These are phyloP conservation scores for Periophthalmodon schlosseri DNA, from an alignment of 2,113 vertebrate genomes.

Conservation along the genomic window DNA sequence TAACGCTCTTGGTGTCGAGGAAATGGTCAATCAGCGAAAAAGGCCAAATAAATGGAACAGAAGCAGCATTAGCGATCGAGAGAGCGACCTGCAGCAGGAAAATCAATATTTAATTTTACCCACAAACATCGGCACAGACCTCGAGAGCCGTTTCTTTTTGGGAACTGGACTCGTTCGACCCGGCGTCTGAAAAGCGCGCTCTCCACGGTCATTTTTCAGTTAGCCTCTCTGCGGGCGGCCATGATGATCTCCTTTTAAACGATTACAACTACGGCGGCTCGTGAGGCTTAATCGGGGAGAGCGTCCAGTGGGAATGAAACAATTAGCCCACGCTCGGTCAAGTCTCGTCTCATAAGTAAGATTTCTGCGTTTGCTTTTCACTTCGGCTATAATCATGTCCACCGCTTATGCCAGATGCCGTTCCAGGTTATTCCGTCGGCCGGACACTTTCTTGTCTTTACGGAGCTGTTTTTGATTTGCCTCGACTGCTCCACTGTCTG, in stretches of 20 bases:
- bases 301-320: constrained; percentile 4
- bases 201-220: constrained; percentile 7
- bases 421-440: too few species aligned
- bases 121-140: constrained; percentile 42
- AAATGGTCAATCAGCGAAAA: background rate
- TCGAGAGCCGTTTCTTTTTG: constrained; percentile 1
- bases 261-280: constrained; percentile 32
- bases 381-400: too few species aligned
- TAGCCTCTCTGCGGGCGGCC: background rate
- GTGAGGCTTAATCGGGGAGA: constrained; percentile 30
- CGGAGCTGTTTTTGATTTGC: too few species aligned
- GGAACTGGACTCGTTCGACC: background rate
- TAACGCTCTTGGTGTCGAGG: background rate
- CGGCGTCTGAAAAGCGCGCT: constrained; percentile 1
- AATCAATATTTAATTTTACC: constrained; percentile 65
- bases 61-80: constrained; percentile 18
- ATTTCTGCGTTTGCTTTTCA: background rate
- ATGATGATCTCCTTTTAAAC: background rate
- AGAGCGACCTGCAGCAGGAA: constrained; percentile 27
- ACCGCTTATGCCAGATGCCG: too few species aligned
- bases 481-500: too few species aligned
- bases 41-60: constrained; percentile 16
- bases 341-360: background rate
- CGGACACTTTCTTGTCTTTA: too few species aligned
- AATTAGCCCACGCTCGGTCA: constrained; percentile 13